Evolutionary conservation across 2,888 invertebrate genomes (phyloP), one percentile per base, ranked within the genome.

Genomic region (Polydrusus cervinus): DNA sequence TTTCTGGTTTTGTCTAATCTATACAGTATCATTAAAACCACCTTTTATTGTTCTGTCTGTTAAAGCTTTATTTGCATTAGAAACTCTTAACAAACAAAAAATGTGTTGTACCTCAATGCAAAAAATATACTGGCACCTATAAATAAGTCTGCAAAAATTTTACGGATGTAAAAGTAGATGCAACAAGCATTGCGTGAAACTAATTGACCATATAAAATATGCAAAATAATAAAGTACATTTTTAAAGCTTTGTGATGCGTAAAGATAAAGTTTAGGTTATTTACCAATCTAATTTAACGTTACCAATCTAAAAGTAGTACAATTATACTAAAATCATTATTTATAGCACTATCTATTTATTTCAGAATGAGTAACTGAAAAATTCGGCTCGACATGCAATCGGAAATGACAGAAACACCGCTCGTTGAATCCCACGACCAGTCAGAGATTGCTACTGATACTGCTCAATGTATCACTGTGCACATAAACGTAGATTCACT

Each of bases 321-420:
- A 61, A 34, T 30, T 60, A 16, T 25, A 43, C 14, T 62, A 18
- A 34, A 57, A 60, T 38, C 9, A 1, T 45, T 69, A 69, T 69
- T 60, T 57, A 69, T 69, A 69, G 45, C 13, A 18, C 25, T 30
- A 34, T 66, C 43, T 60, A 47, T 66, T 57, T 66, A 60, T 72
- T 72, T 57, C 72, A 72, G 72, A 49, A 72, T 66, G 57, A 66
- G 25, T 45, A 61, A 55, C 20, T 67, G 16, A 53, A 67, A 34
- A 53, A 53, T 38, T 38, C 20, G 20, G 34, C 13, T 38, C 47
- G 53, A 49, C 30, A 71, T 71, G 71, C 62, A 71, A 38, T 38
- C 71, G 62, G 71, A 71, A 60, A 62, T 62, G 18, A 8, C 53
- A 71, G 43, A 57, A n/a, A 13, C 51, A 51, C 38, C 49, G 30